Evolutionary conservation across 2,113 vertebrate genomes (phyloP).

Genomic region (Larimichthys polyactis): DNA sequence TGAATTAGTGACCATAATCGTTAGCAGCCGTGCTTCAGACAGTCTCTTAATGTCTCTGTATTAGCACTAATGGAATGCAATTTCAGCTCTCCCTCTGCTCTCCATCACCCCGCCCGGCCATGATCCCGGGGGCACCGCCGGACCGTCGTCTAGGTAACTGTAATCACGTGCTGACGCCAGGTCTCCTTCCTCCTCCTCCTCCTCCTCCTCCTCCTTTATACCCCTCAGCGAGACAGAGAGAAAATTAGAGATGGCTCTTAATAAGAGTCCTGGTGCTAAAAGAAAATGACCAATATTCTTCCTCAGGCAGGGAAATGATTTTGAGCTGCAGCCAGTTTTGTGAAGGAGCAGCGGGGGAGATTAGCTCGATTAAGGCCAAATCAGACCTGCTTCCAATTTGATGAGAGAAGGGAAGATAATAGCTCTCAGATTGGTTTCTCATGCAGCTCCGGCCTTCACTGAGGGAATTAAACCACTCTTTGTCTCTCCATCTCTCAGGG

Average conservation of each 20-base stretch:
- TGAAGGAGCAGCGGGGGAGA: constrained; percentile 71
- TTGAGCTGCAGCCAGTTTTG: constrained; percentile 68
- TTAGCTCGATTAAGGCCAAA: constrained; percentile 79
- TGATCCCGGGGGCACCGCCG: constrained; percentile 58
- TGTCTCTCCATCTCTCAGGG: constrained; percentile 59
- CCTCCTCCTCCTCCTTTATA: constrained; percentile 54
- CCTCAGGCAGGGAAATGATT: constrained; percentile 66
- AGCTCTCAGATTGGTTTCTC: constrained; percentile 63
- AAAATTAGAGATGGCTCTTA: constrained; percentile 75
- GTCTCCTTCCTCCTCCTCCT: constrained; percentile 55
- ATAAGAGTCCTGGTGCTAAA: constrained; percentile 71
- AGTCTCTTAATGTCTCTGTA: constrained; percentile 83
- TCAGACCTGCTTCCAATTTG: constrained; percentile 75
- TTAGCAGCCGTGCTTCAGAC: constrained; percentile 67
- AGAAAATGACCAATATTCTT: constrained; percentile 76
- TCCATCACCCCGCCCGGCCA: constrained; percentile 75
- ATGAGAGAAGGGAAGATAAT: constrained; percentile 72
- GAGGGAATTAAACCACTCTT: constrained; percentile 72
- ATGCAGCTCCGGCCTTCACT: constrained; percentile 60
- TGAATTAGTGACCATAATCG: constrained; percentile 79
- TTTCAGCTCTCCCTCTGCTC: constrained; percentile 80
- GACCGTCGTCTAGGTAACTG: constrained; percentile 85
- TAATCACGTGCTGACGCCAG: constrained; percentile 78
- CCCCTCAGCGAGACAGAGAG: constrained; percentile 67
- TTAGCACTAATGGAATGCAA: constrained; percentile 88